Evolutionary conservation across 2,888 invertebrate genomes (phyloP).

Genomic region (Tanytarsus gracilentus): DNA sequence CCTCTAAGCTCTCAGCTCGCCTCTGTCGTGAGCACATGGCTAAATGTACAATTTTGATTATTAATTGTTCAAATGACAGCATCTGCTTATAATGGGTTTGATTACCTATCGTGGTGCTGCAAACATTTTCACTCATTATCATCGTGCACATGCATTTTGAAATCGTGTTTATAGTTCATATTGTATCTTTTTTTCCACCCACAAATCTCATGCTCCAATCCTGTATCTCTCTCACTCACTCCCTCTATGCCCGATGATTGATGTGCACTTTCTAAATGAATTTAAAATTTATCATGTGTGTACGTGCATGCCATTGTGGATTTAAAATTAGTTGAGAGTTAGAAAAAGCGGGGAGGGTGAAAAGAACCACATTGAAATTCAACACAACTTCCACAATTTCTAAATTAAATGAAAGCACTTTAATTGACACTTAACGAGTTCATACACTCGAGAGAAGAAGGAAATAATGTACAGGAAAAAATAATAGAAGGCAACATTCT

Average conservation of each 20-base stretch:
- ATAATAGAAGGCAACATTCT: not conserved
- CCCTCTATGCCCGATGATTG: not conserved
- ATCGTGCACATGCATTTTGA: not conserved
- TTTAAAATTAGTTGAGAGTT: not conserved
- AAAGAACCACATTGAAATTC: not conserved
- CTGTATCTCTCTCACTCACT: not conserved
- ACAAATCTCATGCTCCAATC: not conserved
- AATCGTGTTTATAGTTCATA: not conserved
- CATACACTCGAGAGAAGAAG: not conserved
- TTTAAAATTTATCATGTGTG: too few relatives aligned
- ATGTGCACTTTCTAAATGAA: too few relatives aligned
- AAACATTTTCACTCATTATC: slow-evolving; percentile 14
- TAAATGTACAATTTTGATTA: not conserved
- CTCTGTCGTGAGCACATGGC: not conserved
- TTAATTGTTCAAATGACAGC: slow-evolving; percentile 10
- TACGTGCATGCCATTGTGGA: too few relatives aligned
- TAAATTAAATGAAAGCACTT: not conserved
- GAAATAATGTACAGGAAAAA: not conserved
- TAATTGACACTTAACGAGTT: slow-evolving; percentile 8
- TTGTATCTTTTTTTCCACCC: not conserved
- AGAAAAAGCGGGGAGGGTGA: not conserved
- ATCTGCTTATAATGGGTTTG: slow-evolving; percentile 1
- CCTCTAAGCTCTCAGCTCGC: not conserved
- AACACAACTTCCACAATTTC: not conserved
- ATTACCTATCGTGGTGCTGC: slow-evolving; percentile 12